Conservation (phyloP, 2,113 vertebrate genomes). For the Passer domesticus region DNA sequence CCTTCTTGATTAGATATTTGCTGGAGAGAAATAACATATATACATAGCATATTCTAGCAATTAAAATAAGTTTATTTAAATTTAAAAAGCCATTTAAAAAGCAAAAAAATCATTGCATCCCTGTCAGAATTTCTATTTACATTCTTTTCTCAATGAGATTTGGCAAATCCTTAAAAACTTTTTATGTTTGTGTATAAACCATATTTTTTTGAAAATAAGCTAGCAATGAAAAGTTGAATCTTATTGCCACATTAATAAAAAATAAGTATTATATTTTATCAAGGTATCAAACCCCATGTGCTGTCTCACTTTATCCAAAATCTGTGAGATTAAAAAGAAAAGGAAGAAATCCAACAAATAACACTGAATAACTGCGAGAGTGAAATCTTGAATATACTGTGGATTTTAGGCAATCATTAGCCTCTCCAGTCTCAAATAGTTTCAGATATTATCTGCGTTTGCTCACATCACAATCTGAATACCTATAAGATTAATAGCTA, state of each 20-base stretch:
- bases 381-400: not conserved
- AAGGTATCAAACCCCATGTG: not conserved
- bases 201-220: not conserved
- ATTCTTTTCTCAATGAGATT: not conserved
- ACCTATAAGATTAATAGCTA: not conserved
- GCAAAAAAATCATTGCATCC: not conserved
- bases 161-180: not conserved
- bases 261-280: not conserved
- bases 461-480: not conserved
- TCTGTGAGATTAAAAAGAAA: not conserved
- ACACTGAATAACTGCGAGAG: not conserved
- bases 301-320: not conserved
- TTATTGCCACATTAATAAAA: not conserved
- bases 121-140: not conserved
- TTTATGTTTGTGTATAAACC: not conserved
- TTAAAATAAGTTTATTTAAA: not conserved
- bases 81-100: not conserved
- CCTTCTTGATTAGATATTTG: not conserved
- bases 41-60: not conserved
- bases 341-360: not conserved
- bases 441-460: not conserved
- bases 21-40: not conserved
- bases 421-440: not conserved
- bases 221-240: not conserved
- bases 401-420: not conserved